phyloP scores from a whole-genome alignment of 2,888 invertebrate genomes.

The Petrolisthes manimaculis region DNA sequence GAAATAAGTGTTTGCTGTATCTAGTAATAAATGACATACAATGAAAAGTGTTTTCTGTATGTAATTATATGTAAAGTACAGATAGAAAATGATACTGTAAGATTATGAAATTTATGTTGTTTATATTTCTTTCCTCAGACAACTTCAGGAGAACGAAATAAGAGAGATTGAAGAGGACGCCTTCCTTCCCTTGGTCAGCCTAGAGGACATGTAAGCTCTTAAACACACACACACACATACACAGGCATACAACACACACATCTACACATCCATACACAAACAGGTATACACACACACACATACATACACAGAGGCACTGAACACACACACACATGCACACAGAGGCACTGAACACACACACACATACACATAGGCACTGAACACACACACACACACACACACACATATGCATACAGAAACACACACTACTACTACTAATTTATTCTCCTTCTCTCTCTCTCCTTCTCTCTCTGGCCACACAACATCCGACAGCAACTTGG shows the following conservation, averaged over 20 bases:
- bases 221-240: no score
- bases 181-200: constrained; percentile 77
- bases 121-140: constrained; percentile 66
- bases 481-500: constrained; percentile 77
- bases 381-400: background rate
- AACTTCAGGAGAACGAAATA: constrained; percentile 91
- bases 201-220: constrained; percentile 87
- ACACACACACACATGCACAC: background rate
- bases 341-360: background rate
- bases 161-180: constrained; percentile 83
- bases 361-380: background rate
- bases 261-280: background rate
- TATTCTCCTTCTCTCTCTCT: background rate
- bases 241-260: background rate
- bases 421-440: background rate
- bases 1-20: no score
- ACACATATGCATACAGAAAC: background rate
- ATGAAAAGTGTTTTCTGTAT: background rate
- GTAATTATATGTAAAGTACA: background rate
- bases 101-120: no score
- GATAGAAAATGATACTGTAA: no score
- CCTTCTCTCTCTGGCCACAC: background rate
- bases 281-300: background rate
- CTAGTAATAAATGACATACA: no score
- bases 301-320: background rate